Conservation (phyloP, 2,797 vertebrate genomes). For the Enteromius unitaeniatus region DNA sequence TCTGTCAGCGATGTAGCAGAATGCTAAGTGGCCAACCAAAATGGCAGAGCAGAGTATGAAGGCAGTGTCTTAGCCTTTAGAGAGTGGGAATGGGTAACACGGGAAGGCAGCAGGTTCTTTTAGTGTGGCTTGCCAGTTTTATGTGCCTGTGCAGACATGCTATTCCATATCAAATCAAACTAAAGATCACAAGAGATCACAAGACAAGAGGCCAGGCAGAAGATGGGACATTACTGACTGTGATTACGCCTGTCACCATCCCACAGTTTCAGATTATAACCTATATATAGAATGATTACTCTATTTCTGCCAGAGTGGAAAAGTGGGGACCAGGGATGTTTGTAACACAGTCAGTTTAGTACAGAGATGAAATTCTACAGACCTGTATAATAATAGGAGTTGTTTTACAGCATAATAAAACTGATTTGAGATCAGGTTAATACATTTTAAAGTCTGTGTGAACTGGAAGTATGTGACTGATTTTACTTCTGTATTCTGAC, state of each 20-base stretch:
- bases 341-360: slow-evolving; percentile 4
- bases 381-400: neutral
- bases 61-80: slow-evolving; percentile 61
- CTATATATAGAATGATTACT: slow-evolving; percentile 22
- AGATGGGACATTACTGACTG: slow-evolving; percentile 46
- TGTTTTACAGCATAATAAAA: neutral
- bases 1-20: slow-evolving; percentile 70
- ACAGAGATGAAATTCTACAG: neutral
- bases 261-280: slow-evolving; percentile 28
- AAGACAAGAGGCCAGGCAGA: slow-evolving; percentile 54
- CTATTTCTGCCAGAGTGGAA: neutral
- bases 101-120: slow-evolving; percentile 72
- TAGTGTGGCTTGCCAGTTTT: slow-evolving; percentile 60
- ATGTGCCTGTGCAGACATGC: slow-evolving; percentile 67
- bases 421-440: neutral
- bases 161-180: slow-evolving; percentile 69
- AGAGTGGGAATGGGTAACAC: slow-evolving; percentile 68
- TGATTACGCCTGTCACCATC: slow-evolving; percentile 51
- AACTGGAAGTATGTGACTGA: no score
- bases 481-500: no score
- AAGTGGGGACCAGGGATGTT: neutral
- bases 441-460: neutral
- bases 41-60: slow-evolving; percentile 63
- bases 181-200: slow-evolving; percentile 57
- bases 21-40: slow-evolving; percentile 68